phyloP scores from a whole-genome alignment of 1,140 invertebrate species.

The Psix sp. region DNA sequence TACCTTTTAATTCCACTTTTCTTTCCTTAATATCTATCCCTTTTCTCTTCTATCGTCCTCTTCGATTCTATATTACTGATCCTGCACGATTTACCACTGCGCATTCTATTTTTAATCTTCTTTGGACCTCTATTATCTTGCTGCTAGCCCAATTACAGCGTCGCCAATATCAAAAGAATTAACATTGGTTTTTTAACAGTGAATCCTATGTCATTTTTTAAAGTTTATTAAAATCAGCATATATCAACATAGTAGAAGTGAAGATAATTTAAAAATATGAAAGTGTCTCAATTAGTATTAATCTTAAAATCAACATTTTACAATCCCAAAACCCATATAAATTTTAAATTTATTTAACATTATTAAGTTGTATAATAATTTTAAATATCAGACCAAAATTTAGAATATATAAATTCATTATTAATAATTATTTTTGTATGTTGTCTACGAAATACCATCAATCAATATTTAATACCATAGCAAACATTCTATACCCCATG shows the following conservation, averaged over 20 bases:
- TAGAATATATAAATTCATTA: background rate
- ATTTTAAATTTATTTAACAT: too few species aligned
- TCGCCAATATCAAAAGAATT: slow-evolving; percentile 69
- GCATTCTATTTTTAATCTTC: slow-evolving; percentile 75
- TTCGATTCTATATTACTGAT: slow-evolving; percentile 28
- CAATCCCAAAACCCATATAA: too few species aligned
- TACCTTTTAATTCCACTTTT: slow-evolving; percentile 36
- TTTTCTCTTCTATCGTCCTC: background rate
- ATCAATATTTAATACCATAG: slow-evolving; percentile 28
- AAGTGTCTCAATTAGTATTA: too few species aligned
- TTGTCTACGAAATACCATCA: slow-evolving; percentile 17
- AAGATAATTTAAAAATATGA: too few species aligned
- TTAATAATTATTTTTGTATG: slow-evolving; percentile 11
- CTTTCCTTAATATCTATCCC: slow-evolving; percentile 45
- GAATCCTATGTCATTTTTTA: slow-evolving; percentile 50
- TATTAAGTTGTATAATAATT: too few species aligned
- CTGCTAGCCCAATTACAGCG: slow-evolving; percentile 74
- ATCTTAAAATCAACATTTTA: too few species aligned
- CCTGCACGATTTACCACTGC: slow-evolving; percentile 49
- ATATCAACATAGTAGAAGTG: too few species aligned
- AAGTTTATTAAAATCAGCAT: slow-evolving; percentile 10
- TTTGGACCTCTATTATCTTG: slow-evolving; percentile 74
- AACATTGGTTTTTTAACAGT: slow-evolving; percentile 68
- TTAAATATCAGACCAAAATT: background rate
- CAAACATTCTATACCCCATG: slow-evolving; percentile 19